These are phyloP conservation scores for Epistrophella euchroma DNA, from an alignment of 2,888 invertebrate species.

Conservation along the genomic window DNA sequence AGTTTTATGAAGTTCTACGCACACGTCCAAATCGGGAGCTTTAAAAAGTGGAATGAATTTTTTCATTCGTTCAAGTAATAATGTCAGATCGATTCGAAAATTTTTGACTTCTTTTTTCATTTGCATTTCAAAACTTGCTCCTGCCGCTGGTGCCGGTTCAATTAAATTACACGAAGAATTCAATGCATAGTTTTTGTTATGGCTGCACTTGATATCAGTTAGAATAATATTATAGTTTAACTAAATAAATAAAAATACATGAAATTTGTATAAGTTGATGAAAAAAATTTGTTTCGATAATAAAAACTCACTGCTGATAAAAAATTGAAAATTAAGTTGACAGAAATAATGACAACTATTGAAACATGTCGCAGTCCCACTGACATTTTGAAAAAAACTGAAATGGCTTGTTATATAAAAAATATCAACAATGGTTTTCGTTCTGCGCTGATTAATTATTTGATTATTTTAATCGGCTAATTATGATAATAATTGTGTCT, in stretches of 20 bases:
- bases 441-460: not conserved
- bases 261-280: too few relatives aligned
- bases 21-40: not conserved
- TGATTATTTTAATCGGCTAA: not conserved
- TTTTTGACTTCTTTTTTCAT: not conserved
- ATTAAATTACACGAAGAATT: not conserved
- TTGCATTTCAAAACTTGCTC: not conserved
- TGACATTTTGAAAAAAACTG: not conserved
- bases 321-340: not conserved
- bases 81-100: not conserved
- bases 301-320: not conserved
- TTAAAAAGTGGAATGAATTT: not conserved
- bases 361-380: not conserved
- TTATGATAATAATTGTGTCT: too few relatives aligned
- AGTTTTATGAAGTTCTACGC: not conserved
- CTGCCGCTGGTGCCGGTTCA: not conserved
- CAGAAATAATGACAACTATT: not conserved
- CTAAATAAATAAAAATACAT: not conserved
- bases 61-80: not conserved
- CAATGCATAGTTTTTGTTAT: not conserved
- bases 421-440: too few relatives aligned
- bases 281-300: not conserved
- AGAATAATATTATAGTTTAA: not conserved
- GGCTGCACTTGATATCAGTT: not conserved
- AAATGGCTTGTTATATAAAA: not conserved